Conservation (phyloP, 1,140 invertebrate genomes). For the Neodiprion lecontei region DNA sequence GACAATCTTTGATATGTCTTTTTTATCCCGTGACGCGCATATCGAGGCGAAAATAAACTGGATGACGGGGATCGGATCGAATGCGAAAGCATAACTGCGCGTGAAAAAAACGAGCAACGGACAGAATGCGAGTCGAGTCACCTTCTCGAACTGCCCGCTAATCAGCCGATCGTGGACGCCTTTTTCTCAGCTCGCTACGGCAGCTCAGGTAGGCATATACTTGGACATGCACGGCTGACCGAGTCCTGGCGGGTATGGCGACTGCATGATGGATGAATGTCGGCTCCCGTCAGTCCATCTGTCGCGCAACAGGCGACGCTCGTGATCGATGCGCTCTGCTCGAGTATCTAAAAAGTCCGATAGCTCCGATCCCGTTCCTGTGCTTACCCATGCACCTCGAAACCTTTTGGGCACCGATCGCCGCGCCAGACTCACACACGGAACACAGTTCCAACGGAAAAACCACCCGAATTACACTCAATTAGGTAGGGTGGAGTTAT, state of each 20-base stretch:
- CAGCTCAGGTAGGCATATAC: slow-evolving; percentile 38
- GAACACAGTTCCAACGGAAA: too few species aligned
- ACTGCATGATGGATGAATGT: slow-evolving; percentile 54
- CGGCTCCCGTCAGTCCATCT: slow-evolving; percentile 35
- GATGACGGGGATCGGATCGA: too few species aligned
- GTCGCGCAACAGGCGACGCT: slow-evolving; percentile 51
- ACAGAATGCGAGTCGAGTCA: neutral
- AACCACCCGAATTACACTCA: too few species aligned
- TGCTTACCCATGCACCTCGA: too few species aligned
- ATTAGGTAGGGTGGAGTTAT: too few species aligned
- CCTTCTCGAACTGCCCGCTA: slow-evolving; percentile 9
- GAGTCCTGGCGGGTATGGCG: slow-evolving; percentile 42
- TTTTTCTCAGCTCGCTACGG: slow-evolving; percentile 31
- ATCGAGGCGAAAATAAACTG: too few species aligned
- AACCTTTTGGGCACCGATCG: too few species aligned
- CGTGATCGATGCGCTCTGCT: slow-evolving; percentile 54
- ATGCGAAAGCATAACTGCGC: too few species aligned
- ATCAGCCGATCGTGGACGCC: slow-evolving; percentile 16
- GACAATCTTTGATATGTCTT: too few species aligned
- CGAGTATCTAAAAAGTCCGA: neutral
- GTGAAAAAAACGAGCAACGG: neutral
- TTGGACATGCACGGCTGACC: slow-evolving; percentile 26
- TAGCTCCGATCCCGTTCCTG: neutral
- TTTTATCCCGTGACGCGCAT: too few species aligned
- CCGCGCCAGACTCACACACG: too few species aligned